These are phyloP conservation scores for Lerema accius DNA, from an alignment of 1,140 invertebrate genomes.

Conservation along the genomic window DNA sequence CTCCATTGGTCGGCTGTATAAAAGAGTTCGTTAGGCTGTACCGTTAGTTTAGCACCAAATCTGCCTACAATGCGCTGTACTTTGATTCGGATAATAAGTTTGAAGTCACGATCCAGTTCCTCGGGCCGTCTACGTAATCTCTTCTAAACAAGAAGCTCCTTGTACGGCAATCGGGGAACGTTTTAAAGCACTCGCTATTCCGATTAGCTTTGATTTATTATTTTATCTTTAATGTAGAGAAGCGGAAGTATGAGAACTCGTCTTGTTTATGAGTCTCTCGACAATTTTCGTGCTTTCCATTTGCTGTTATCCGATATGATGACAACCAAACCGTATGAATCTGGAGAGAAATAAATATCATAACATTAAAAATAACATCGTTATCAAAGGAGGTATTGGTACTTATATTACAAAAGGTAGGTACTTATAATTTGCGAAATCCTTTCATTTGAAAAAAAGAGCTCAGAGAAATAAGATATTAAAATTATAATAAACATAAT, in stretches of 20 bases:
- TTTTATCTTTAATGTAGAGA: slow-evolving; percentile 9
- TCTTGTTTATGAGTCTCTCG: not conserved
- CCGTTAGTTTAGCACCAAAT: slow-evolving; percentile 77
- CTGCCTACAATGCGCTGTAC: slow-evolving; percentile 72
- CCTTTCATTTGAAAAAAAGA: no score
- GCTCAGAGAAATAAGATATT: no score
- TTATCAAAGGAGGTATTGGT: no score
- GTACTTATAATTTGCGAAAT: no score
- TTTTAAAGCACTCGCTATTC: slow-evolving; percentile 42
- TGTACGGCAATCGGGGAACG: slow-evolving; percentile 63
- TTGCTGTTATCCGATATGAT: no score
- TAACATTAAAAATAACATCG: no score
- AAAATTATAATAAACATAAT: no score
- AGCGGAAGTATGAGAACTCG: not conserved
- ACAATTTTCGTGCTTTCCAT: no score
- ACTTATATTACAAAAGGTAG: no score
- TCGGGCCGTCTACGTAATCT: slow-evolving; percentile 70
- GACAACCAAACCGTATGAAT: no score
- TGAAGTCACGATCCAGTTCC: slow-evolving; percentile 74
- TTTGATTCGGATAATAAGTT: slow-evolving; percentile 76
- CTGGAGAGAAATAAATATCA: no score
- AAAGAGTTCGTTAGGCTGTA: slow-evolving; percentile 41
- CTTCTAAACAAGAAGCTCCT: slow-evolving; percentile 65
- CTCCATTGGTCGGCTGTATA: slow-evolving; percentile 10
- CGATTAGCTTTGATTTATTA: slow-evolving; percentile 23